Conservation (phyloP, 2,797 vertebrate genomes). For the Mallotus villosus region DNA sequence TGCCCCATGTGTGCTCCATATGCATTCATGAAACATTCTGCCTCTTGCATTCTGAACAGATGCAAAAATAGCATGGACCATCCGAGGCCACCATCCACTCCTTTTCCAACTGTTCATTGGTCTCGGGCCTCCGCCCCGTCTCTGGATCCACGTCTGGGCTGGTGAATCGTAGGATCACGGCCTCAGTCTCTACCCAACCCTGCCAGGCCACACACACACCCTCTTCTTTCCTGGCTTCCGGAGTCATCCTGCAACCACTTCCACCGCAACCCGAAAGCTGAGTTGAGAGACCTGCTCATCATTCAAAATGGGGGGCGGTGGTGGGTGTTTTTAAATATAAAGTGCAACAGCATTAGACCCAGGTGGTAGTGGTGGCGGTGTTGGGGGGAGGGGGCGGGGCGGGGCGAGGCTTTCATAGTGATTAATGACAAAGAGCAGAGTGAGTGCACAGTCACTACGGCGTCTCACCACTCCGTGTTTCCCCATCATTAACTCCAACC, state of each 20-base stretch:
- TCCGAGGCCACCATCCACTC: constrained; percentile 28
- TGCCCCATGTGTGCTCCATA: constrained; percentile 27
- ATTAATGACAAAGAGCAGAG: constrained; percentile 66
- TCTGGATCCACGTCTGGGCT: constrained; percentile 39
- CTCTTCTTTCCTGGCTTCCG: constrained; percentile 9
- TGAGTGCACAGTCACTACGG: constrained; percentile 9
- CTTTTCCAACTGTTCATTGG: constrained; percentile 39
- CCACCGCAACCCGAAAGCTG: constrained; percentile 37
- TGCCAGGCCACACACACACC: neutral
- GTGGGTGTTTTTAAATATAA: constrained; percentile 41
- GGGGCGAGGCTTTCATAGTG: constrained; percentile 56
- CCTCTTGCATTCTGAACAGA: constrained; percentile 29
- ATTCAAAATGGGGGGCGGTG: constrained; percentile 35
- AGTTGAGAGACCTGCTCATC: constrained; percentile 43
- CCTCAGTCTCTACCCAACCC: neutral
- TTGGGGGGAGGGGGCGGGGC: constrained; percentile 44
- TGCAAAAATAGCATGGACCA: constrained; percentile 41
- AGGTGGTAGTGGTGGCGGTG: constrained; percentile 28
- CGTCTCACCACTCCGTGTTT: constrained; percentile 14
- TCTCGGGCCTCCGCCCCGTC: constrained; percentile 19
- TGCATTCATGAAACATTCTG: constrained; percentile 53
- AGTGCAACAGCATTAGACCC: constrained; percentile 61
- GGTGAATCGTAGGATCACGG: constrained; percentile 47
- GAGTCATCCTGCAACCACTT: constrained; percentile 10
- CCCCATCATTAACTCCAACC: no score